These are phyloP conservation scores for Dicyrtoma fusca DNA, from an alignment of 2,888 invertebrate genomes.

Conservation along the genomic window DNA sequence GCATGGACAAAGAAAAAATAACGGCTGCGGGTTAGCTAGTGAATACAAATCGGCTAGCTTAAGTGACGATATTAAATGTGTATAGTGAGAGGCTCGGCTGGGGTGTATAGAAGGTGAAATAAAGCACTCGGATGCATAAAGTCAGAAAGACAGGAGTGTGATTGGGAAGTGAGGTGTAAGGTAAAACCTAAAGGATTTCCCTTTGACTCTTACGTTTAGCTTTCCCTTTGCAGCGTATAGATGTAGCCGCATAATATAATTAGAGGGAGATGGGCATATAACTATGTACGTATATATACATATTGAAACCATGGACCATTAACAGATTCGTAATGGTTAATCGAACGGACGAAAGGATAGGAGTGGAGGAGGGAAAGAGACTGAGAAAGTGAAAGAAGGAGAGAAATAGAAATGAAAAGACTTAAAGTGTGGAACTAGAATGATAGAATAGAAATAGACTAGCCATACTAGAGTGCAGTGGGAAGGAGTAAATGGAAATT, in stretches of 20 bases:
- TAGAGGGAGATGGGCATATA: too few species aligned
- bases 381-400: background rate
- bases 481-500: constrained; percentile 24
- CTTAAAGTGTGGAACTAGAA: constrained; percentile 24
- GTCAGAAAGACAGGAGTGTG: too few species aligned
- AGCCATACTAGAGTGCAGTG: background rate
- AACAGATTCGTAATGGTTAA: constrained; percentile 30
- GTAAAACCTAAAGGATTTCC: too few species aligned
- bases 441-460: constrained; percentile 17
- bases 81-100: too few species aligned
- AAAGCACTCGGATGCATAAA: too few species aligned
- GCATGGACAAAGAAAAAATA: too few species aligned
- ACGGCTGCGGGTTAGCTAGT: too few species aligned
- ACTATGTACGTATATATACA: too few species aligned
- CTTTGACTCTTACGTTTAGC: background rate
- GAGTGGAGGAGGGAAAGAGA: background rate
- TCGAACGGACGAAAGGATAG: constrained; percentile 10
- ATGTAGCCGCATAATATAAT: background rate
- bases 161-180: too few species aligned
- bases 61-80: too few species aligned
- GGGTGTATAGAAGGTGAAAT: too few species aligned
- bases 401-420: constrained; percentile 15
- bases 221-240: background rate
- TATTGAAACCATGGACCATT: constrained; percentile 16
- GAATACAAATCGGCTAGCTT: too few species aligned